These are phyloP conservation scores for Eustalomyia histrio DNA, from an alignment of 2,888 invertebrate species.

Conservation along the genomic window DNA sequence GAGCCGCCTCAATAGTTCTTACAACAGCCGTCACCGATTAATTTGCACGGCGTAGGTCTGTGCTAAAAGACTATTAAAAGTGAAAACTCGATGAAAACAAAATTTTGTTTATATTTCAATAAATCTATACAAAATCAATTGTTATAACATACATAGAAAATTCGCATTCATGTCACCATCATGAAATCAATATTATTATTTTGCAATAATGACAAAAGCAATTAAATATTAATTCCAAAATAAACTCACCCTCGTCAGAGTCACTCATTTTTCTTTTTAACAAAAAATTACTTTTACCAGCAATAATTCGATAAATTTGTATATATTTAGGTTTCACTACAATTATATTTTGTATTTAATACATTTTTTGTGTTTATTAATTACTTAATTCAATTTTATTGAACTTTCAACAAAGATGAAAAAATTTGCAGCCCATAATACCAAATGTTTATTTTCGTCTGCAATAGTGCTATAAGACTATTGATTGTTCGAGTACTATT, in stretches of 20 bases:
- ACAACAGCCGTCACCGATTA: too few species aligned
- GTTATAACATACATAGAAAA: not conserved
- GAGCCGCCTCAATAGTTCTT: too few species aligned
- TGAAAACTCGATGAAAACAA: constrained; percentile 3
- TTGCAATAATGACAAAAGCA: constrained; percentile 2
- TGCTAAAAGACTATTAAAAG: constrained; percentile 18
- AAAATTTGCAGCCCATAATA: constrained; percentile 18
- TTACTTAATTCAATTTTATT: constrained; percentile 1
- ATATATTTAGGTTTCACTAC: not conserved
- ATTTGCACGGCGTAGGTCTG: too few species aligned
- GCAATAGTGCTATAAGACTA: too few species aligned
- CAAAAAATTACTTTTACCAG: not conserved
- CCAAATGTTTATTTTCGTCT: constrained; percentile 36
- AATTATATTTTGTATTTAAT: not conserved
- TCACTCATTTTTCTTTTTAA: constrained; percentile 68
- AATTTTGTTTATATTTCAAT: constrained; percentile 18
- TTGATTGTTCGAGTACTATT: too few species aligned
- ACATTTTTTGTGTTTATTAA: constrained; percentile 21
- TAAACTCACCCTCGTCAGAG: constrained; percentile 70
- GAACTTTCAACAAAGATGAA: constrained; percentile 19
- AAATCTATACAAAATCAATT: not conserved
- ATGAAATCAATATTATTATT: constrained; percentile 46
- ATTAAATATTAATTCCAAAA: constrained; percentile 39
- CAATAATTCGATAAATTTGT: not conserved
- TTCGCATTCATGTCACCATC: not conserved